Conservation (phyloP, 2,113 vertebrate genomes). For the Rhinolophus ferrumequinum region DNA sequence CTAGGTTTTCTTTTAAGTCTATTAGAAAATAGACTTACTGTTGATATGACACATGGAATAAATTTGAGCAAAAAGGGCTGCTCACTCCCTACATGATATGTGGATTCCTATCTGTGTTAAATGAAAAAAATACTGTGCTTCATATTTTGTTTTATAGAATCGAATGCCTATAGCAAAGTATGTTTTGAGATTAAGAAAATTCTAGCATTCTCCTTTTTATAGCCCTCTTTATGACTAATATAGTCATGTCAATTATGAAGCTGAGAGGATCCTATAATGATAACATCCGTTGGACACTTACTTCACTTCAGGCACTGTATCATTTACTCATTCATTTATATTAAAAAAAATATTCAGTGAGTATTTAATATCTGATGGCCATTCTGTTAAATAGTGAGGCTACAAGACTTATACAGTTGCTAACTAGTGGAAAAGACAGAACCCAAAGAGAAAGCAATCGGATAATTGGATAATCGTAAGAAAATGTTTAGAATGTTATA, state of each 20-base stretch:
- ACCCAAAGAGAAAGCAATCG: background rate
- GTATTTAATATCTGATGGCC: background rate
- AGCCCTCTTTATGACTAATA: background rate
- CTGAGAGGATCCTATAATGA: background rate
- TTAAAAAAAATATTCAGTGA: conserved; percentile 12
- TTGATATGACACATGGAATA: conserved; percentile 52
- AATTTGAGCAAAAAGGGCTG: conserved; percentile 47
- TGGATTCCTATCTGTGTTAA: conserved; percentile 19
- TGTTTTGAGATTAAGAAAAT: background rate
- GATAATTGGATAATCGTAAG: background rate
- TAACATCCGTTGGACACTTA: background rate
- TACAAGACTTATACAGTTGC: background rate
- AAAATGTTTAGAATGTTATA: background rate
- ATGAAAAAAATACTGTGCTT: background rate
- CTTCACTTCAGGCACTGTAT: background rate
- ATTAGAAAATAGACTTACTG: conserved; percentile 50
- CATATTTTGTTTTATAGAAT: background rate
- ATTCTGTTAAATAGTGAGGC: background rate
- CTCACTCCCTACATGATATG: background rate
- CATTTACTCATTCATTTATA: background rate
- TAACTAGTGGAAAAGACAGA: background rate
- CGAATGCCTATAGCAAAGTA: background rate
- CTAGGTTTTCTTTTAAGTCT: conserved; percentile 55
- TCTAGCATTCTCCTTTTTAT: background rate
- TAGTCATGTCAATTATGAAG: background rate